phyloP scores from a whole-genome alignment of 2,797 vertebrate species.

The Danio jaintianensis region DNA sequence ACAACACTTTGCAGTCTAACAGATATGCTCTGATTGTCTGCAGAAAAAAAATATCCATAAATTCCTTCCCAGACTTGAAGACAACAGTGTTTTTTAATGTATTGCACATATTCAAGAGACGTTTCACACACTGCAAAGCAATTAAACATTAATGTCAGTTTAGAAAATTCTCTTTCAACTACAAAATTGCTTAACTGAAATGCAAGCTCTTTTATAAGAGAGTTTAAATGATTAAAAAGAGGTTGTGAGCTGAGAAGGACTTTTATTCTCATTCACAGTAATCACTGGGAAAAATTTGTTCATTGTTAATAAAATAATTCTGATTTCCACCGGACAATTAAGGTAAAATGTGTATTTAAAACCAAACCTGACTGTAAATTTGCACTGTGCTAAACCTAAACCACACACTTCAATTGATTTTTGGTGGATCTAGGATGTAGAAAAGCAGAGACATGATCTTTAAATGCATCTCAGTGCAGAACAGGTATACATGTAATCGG shows the following conservation, averaged over 20 bases:
- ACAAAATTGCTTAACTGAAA: not conserved
- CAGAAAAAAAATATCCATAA: not conserved
- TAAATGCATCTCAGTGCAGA: not conserved
- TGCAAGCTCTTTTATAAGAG: not conserved
- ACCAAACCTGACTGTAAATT: not conserved
- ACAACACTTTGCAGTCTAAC: not conserved
- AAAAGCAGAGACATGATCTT: not conserved
- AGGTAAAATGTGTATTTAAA: not conserved
- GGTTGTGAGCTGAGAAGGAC: not conserved
- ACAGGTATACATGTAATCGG: constrained; percentile 8
- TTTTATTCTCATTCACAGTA: not conserved
- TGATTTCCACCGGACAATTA: not conserved
- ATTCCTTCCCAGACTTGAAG: not conserved
- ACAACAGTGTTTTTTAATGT: not conserved
- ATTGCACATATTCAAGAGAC: not conserved
- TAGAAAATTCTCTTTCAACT: constrained; percentile 14
- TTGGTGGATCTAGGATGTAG: not conserved
- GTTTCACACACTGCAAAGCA: not conserved
- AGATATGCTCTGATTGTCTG: not conserved
- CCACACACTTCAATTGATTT: constrained; percentile 12
- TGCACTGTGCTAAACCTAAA: constrained; percentile 3
- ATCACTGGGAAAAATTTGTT: not conserved
- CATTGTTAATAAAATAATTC: not conserved
- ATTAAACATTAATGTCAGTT: constrained; percentile 4
- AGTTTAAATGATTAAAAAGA: not conserved